Base-by-base conservation (phyloP, 2,113 vertebrate genomes). In the Campylorhamphus procurvoides region DNA sequence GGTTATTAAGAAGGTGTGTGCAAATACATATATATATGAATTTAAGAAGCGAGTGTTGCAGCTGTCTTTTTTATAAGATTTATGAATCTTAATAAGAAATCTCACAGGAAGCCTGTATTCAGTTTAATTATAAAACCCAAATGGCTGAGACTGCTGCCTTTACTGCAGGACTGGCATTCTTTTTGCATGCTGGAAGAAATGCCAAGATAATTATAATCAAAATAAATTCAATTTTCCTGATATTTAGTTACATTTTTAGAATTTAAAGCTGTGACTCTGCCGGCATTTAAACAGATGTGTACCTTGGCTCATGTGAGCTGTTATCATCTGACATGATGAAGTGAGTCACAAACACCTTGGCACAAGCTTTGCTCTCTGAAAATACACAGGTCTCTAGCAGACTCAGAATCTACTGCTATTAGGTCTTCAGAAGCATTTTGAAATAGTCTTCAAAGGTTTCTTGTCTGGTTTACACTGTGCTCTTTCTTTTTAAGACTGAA, bases 171-270 rank as follows among this genome's bases (percentile, higher is more conserved):
- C 14, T 49, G 58, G 1, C 6, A 47, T 72, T 84, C 25, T 75
- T 81, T 79, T 81, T 79, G 9, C 28, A 53, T 33, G 49, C 19
- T 66, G n/a, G 46, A 89, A 92, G 40, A 91, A 95, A 91, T 89
- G 53, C 68, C 47, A 94, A 68, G 22, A 72, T 87, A 89, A 89
- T 78, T 81, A 72, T 67, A n/a, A 90, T 56, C 14, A 86, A 88
- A 92, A 68, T 77, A 23, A 90, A 66, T 60, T 82, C 3, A n/a
- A 3, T 56, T 91, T 87, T 79, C 6, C 14, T 75, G 47, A n/a
- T 74, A 84, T 40, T 84, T 72, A 66, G 49, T 89, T 82, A n/a
- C 25, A 49, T 79, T 94, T 95, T 90, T 93, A n/a, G 44, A 69
- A 76, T 73, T 73, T 69, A 53, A 69, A 49, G 18, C 28, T 87